A percentile compares a stretch with the other conserved stretches of the same genome.
Conservation (phyloP, 2,113 vertebrate species). For the Oryzias woworae region DNA sequence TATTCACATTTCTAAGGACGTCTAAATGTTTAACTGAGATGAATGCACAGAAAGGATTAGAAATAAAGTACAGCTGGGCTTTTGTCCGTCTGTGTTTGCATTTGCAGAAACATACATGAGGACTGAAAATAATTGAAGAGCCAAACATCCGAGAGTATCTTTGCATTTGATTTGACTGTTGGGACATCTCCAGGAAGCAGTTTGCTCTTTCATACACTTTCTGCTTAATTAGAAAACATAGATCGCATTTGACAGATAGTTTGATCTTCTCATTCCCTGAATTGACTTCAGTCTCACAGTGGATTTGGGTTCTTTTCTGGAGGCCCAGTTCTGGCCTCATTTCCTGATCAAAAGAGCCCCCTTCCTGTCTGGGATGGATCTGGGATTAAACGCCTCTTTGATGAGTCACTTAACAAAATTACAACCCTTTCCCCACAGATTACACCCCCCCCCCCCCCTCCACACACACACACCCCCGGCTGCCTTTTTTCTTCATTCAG, state of each 20-base stretch:
- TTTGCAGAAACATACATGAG: no score
- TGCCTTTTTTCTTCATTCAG: neutral
- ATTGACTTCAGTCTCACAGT: conserved; percentile 69
- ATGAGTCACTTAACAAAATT: conserved; percentile 77
- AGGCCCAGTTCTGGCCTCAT: conserved; percentile 63
- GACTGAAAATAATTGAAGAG: no score
- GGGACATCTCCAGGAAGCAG: neutral
- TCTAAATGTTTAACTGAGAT: no score
- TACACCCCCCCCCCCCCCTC: conserved; percentile 25
- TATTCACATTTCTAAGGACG: conserved; percentile 6
- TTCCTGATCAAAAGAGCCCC: conserved; percentile 72
- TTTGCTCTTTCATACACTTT: conserved; percentile 22
- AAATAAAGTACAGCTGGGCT: no score
- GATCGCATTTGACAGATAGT: conserved; percentile 48
- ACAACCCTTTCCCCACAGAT: conserved; percentile 59
- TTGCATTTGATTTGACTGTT: conserved; percentile 9
- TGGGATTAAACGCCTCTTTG: conserved; percentile 78
- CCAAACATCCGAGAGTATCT: no score
- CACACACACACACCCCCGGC: no score
- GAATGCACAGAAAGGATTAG: no score
- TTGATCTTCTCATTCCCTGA: conserved; percentile 65
- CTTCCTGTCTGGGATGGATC: conserved; percentile 62
- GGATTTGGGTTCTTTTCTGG: conserved; percentile 58
- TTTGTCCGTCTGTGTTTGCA: no score
- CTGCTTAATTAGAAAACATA: conserved; percentile 46